Percentiles rank a stretch among this genome's conserved stretches.
phyloP scores from a whole-genome alignment of 2,888 invertebrate species.

The Pammene aurita region DNA sequence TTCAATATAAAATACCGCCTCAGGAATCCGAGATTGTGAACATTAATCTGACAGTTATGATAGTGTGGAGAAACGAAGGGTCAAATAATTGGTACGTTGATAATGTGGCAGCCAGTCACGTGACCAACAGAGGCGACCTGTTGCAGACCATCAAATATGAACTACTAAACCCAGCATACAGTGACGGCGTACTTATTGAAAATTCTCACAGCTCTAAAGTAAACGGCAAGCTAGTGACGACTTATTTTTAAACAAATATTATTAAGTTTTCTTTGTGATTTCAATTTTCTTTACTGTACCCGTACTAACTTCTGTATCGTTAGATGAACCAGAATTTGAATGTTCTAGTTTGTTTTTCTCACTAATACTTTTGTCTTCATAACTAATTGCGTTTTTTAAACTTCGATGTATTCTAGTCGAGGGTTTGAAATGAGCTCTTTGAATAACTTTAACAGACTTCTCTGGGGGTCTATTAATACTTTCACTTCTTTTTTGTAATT shows the following conservation, averaged over 20 bases:
- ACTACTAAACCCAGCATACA: too few relatives aligned
- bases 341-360: constrained; percentile 69
- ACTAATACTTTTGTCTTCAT: constrained; percentile 55
- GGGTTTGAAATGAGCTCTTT: constrained; percentile 63
- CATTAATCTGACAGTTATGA: too few relatives aligned
- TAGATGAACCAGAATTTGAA: constrained; percentile 84
- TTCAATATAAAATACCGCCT: too few relatives aligned
- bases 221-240: too few relatives aligned
- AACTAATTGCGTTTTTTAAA: constrained; percentile 56
- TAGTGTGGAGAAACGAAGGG: too few relatives aligned
- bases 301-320: constrained; percentile 80
- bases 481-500: constrained; percentile 72
- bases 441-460: constrained; percentile 72
- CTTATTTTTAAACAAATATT: neutral
- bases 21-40: too few relatives aligned
- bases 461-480: constrained; percentile 75
- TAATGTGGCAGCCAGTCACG: too few relatives aligned
- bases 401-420: constrained; percentile 62
- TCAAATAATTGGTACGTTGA: too few relatives aligned
- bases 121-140: too few relatives aligned
- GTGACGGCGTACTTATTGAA: too few relatives aligned
- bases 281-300: constrained; percentile 75
- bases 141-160: too few relatives aligned
- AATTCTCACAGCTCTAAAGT: too few relatives aligned
- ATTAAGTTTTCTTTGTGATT: constrained; percentile 47